Evolutionary conservation across 2,113 vertebrate species (phyloP), one percentile per base, ranked within the genome.

Genomic region (Pseudonaja textilis): DNA sequence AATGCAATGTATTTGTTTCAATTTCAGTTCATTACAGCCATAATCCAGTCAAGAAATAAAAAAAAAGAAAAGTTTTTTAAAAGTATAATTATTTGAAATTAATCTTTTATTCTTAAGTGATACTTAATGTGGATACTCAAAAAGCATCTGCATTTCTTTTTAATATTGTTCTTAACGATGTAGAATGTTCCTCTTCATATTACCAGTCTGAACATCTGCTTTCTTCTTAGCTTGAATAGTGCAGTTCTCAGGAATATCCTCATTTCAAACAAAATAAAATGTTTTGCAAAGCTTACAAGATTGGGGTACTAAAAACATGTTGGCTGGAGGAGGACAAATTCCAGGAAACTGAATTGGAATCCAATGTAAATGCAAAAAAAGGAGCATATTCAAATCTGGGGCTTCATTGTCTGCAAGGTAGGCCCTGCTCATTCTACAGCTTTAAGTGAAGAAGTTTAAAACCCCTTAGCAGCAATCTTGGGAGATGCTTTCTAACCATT

Each of bases 381-480:
- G 69, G 34, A 16, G 69, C 69, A 45, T 0, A 12, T 92, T 94
- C 39, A 90, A 42, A 91, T 95, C 89, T 85, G 55, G 91, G 11
- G 54, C n/a, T 52, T 22, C 5, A 47, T 95, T 93, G 25, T 50
- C 89, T 92, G 12, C 88, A 93, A 55, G 88, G 50, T 52, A 57
- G 74, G 90, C 29, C 91, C 93, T 94, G 54, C n/a, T n/a, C 54
- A 45, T 39, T 45, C 88, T 61, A 87, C 39, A 50, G 93, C 52
- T 92, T 96, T 96, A 93, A 93, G 95, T 56, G 91, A 57, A 59
- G 89, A 69, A 94, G 89, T 94, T 93, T 90, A 91, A 94, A 89
- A 96, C 85, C 89, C 94, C 87, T 95, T 94, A 93, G 91, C 96
- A 95, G 88, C 94, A 95, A 96, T 29, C 88, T 94, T 89, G 64